phyloP scores from a whole-genome alignment of 2,113 vertebrate species.

The Pangasianodon gigas region DNA sequence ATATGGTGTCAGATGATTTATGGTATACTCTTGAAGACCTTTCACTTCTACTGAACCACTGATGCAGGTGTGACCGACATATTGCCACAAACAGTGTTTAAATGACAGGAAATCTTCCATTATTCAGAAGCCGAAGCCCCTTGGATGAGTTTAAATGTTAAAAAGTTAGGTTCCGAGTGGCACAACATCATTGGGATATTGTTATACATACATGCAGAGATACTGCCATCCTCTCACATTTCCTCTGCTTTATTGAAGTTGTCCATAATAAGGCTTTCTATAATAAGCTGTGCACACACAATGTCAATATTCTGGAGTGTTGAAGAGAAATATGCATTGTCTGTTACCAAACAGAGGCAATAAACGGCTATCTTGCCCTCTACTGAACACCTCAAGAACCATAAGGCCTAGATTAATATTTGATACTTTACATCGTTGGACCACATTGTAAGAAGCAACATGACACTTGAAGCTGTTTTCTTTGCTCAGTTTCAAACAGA shows the following conservation, averaged over 20 bases:
- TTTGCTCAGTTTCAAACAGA: not conserved
- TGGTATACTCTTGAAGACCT: not conserved
- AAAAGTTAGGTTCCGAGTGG: not conserved
- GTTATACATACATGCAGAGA: not conserved
- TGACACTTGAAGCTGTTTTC: not conserved
- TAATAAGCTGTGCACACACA: not conserved
- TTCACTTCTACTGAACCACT: not conserved
- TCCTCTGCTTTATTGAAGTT: not conserved
- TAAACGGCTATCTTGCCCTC: not conserved
- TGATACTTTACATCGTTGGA: not conserved
- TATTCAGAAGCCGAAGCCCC: not conserved
- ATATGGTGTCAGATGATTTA: not conserved
- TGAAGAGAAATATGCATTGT: not conserved
- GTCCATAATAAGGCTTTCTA: too few species aligned
- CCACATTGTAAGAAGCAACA: not conserved
- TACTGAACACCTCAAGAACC: not conserved
- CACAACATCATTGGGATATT: not conserved
- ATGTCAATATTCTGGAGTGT: not conserved
- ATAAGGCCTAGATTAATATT: not conserved
- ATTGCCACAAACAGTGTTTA: not conserved
- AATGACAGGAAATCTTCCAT: not conserved
- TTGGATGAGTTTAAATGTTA: not conserved
- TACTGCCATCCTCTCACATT: not conserved
- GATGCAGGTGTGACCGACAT: not conserved
- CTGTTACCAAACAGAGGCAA: not conserved